These are phyloP conservation scores for Tyrannus savana DNA, from an alignment of 2,113 vertebrate genomes.

Conservation along the genomic window DNA sequence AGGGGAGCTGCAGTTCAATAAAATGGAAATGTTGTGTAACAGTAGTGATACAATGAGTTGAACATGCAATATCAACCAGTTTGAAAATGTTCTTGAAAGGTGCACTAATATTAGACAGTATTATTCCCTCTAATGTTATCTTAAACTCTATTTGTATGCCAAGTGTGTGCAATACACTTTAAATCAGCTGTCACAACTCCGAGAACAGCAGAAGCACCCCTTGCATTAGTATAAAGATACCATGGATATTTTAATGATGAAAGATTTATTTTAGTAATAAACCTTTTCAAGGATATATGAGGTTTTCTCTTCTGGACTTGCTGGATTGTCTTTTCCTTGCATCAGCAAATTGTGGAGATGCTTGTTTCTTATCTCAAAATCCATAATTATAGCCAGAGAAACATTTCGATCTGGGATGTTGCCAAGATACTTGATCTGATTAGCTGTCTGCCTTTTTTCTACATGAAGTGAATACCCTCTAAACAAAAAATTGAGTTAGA, in stretches of 20 bases:
- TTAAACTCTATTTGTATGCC: neutral
- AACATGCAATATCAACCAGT: neutral
- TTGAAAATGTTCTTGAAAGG: neutral
- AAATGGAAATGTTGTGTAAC: neutral
- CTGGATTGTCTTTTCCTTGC: neutral
- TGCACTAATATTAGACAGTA: neutral
- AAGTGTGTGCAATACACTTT: neutral
- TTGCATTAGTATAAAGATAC: neutral
- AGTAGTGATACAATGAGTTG: neutral
- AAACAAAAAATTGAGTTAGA: neutral
- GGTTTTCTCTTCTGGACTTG: neutral
- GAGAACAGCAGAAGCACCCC: neutral
- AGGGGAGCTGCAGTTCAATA: neutral
- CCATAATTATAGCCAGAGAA: neutral
- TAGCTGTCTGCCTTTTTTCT: neutral
- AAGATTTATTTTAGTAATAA: neutral
- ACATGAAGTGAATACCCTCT: neutral
- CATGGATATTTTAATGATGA: neutral
- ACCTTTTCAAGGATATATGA: neutral
- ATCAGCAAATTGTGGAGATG: neutral
- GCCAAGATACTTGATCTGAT: neutral
- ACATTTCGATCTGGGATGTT: neutral
- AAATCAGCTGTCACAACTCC: neutral
- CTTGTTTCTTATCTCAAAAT: neutral
- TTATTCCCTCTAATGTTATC: neutral